These are phyloP conservation scores for Drosophila navojoa DNA, from an alignment of 1,140 invertebrate species.

Conservation along the genomic window DNA sequence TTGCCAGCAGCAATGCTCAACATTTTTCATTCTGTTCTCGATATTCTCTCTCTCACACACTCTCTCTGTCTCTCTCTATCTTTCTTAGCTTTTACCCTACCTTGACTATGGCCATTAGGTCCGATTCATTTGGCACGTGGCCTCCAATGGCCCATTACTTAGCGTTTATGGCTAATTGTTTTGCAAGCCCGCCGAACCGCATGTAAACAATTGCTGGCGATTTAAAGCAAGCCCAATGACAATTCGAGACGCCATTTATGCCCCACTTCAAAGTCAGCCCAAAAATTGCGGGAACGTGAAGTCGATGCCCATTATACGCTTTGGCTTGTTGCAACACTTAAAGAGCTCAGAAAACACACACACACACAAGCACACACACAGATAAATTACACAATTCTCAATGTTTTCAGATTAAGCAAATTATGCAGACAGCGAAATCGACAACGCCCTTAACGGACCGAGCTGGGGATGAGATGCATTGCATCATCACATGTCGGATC, in stretches of 20 bases:
- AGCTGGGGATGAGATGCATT: constrained; percentile 21
- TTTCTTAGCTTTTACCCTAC: background rate
- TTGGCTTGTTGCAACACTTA: constrained; percentile 35
- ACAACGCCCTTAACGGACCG: constrained; percentile 24
- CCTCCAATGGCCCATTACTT: constrained; percentile 27
- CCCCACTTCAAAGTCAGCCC: constrained; percentile 24
- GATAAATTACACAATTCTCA: constrained; percentile 14
- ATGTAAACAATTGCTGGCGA: constrained; percentile 16
- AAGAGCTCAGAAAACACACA: background rate
- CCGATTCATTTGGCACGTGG: constrained; percentile 6
- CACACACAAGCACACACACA: too few species aligned
- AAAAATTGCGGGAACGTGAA: constrained; percentile 24
- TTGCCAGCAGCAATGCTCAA: background rate
- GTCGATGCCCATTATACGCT: constrained; percentile 13
- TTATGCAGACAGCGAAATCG: constrained; percentile 42
- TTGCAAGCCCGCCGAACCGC: constrained; percentile 10
- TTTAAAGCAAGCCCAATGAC: constrained; percentile 36
- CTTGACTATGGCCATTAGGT: constrained; percentile 11
- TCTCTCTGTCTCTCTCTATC: too few species aligned
- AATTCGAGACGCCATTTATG: constrained; percentile 40
- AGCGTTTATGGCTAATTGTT: constrained; percentile 38
- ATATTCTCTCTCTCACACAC: background rate
- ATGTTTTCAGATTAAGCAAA: constrained; percentile 14
- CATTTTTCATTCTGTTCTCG: background rate
- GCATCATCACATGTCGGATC: constrained; percentile 45